Percentiles rank a stretch among this genome's conserved stretches.
These are phyloP conservation scores for Megamerina dolium DNA, from an alignment of 2,888 invertebrate genomes.

Conservation along the genomic window DNA sequence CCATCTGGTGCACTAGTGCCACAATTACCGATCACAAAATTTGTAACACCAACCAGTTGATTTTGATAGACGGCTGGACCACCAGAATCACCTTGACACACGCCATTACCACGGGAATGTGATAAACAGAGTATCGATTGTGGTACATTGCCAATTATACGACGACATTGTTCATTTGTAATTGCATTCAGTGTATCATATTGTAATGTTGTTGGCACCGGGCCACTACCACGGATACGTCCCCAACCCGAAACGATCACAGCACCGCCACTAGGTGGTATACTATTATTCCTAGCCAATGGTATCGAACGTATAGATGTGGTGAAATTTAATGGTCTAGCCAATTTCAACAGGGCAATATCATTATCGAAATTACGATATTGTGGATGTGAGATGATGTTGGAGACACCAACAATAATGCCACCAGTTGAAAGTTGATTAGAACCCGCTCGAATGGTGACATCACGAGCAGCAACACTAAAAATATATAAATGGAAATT, in stretches of 20 bases:
- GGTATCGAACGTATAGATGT: conserved; percentile 27
- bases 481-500: too few species aligned
- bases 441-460: conserved; percentile 35
- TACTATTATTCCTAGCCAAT: conserved; percentile 26
- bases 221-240: conserved; percentile 28
- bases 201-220: conserved; percentile 30
- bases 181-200: conserved; percentile 29
- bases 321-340: conserved; percentile 19
- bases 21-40: conserved; percentile 35
- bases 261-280: conserved; percentile 23
- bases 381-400: conserved; percentile 27
- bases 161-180: conserved; percentile 25
- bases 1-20: conserved; percentile 39
- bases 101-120: conserved; percentile 30
- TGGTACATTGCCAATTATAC: conserved; percentile 21
- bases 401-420: conserved; percentile 25
- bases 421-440: conserved; percentile 24
- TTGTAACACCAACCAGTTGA: conserved; percentile 38
- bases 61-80: conserved; percentile 39
- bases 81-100: conserved; percentile 44
- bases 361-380: conserved; percentile 30
- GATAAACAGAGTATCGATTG: conserved; percentile 35
- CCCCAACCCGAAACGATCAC: conserved; percentile 43
- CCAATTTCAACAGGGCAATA: conserved; percentile 37
- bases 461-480: conserved; percentile 22